phyloP scores from a whole-genome alignment of 2,888 invertebrate genomes.

The Cenopis cana region DNA sequence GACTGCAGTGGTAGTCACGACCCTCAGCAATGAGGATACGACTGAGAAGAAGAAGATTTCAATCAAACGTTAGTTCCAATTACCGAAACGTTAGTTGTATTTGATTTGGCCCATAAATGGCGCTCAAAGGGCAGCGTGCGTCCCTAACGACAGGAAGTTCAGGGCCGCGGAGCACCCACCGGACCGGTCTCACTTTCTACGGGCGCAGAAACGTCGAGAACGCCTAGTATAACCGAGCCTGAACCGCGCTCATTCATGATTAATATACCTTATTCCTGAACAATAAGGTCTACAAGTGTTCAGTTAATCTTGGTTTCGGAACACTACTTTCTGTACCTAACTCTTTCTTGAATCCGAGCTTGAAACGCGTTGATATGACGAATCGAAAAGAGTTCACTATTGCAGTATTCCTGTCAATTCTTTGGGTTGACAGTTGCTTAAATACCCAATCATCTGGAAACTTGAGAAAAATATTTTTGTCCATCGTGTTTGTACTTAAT shows the following conservation, averaged over 20 bases:
- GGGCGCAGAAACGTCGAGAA: conserved; percentile 53
- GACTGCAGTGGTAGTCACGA: too few relatives aligned
- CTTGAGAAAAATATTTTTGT: too few relatives aligned
- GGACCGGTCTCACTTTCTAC: conserved; percentile 48
- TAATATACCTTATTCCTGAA: neutral
- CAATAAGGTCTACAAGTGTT: neutral
- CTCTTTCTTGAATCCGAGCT: neutral
- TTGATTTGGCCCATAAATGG: conserved; percentile 6
- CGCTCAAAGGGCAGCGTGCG: conserved; percentile 19
- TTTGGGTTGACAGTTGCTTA: too few relatives aligned
- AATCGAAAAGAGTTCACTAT: too few relatives aligned
- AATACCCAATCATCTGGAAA: too few relatives aligned
- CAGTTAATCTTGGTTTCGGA: neutral
- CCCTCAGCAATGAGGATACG: too few relatives aligned
- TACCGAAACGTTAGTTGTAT: neutral
- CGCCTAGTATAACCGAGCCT: conserved; percentile 10
- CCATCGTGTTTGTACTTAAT: too few relatives aligned
- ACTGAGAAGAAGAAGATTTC: too few relatives aligned
- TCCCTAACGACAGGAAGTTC: conserved; percentile 67
- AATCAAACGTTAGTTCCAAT: neutral
- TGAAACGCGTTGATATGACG: neutral
- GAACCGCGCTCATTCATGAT: neutral
- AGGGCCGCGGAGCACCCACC: conserved; percentile 58
- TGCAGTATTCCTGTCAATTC: too few relatives aligned
- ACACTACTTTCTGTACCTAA: neutral